Evolutionary conservation across 2,113 vertebrate species (phyloP).

Genomic region (Hippolais icterina): DNA sequence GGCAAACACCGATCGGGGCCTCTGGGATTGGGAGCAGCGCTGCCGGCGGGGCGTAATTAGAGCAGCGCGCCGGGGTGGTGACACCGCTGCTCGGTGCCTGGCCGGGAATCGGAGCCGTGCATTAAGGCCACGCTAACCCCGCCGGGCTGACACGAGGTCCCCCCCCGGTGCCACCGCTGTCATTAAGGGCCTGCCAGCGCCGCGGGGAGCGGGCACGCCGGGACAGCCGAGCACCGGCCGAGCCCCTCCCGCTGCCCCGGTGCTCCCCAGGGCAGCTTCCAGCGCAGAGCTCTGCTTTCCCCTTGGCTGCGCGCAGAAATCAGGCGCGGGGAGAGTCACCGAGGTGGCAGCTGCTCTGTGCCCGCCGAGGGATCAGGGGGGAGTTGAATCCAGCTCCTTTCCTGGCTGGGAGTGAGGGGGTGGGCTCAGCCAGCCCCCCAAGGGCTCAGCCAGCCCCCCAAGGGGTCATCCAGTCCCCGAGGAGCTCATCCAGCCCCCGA

Average conservation of each 20-base stretch:
- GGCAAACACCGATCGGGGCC: fast-evolving
- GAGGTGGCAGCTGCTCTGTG: not conserved
- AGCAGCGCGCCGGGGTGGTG: not conserved
- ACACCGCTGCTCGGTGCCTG: not conserved
- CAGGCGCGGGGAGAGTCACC: not conserved
- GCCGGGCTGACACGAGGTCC: not conserved
- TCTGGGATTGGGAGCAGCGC: not conserved
- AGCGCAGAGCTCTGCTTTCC: not conserved
- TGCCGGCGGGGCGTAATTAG: not conserved
- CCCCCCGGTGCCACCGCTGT: not conserved
- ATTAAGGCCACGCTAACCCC: not conserved
- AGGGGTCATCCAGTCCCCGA: too few relatives aligned
- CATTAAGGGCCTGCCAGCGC: not conserved
- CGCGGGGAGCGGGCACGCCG: fast-evolving
- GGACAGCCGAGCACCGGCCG: not conserved
- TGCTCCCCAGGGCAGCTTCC: not conserved
- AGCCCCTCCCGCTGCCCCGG: not conserved
- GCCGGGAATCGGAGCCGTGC: not conserved
- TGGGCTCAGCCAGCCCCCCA: not conserved
- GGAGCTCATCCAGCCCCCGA: too few relatives aligned
- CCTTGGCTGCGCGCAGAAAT: not conserved
- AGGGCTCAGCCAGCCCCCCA: not conserved
- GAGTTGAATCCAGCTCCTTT: fast-evolving
- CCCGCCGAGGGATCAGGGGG: not conserved
- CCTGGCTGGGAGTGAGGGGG: not conserved